Evolutionary conservation across 2,888 invertebrate species (phyloP), one percentile per base, ranked within the genome.

Genomic region (Limnephilus rhombicus): DNA sequence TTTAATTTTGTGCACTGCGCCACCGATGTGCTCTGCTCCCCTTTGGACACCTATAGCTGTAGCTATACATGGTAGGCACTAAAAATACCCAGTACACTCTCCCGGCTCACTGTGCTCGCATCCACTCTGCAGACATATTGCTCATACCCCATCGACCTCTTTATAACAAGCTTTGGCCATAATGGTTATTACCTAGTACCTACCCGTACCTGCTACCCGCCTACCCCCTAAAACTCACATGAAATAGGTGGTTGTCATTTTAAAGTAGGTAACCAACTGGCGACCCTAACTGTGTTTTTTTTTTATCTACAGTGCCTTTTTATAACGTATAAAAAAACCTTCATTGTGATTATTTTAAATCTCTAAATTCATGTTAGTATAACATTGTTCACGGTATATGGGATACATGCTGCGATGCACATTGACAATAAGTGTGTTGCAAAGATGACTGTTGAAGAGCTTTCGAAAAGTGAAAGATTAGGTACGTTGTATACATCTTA

Each of bases 81-180:
- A 24, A 49, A 49, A 49, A 49, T 49, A 13, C 3, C 49, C 15
- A 24, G 24, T 83, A 12, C 24, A 18, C 18, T 18, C 24, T 37
- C n/a, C 37, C 11, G 37, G 83, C 24, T 3, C 83, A 37, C 37
- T 24, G 34, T 45, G 41, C 5, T 41, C 24, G 49, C 80, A n/a
- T 80, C 92, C 92, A 90, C 83, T 90, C 83, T 41, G 86, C 85
- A 90, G 90, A 85, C 80, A 82, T 87, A 91, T 92, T 90, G 92
- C 90, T 92, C 85, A 45, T 90, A 53, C 37, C 68, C 15, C 68
- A 90, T 92, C 85, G 87, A 91, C 93, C 92, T 92, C 82, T 92
- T 90, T 92, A 92, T 92, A 92, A 92, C 92, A 92, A 92, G 92
- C 92, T 91, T 90, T 91, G 91, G 92, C 93, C 92, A 93, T 93